Percentiles rank a stretch among this genome's conserved stretches.
Conservation (phyloP, 2,888 invertebrate species). For the Erynnis tages region DNA sequence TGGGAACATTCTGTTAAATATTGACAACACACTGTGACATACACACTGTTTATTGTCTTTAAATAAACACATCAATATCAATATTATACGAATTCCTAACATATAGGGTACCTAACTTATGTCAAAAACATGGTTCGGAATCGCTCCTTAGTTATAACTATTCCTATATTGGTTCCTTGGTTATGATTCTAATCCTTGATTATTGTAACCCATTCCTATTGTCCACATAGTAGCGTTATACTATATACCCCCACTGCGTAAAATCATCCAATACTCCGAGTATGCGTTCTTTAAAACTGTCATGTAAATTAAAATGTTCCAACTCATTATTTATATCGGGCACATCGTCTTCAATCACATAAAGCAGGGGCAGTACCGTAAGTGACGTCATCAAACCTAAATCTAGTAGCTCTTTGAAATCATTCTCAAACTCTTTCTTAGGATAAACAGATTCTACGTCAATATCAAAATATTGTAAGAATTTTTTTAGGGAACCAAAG, state of each 20-base stretch:
- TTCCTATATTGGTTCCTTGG: too few species aligned
- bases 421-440: conserved; percentile 42
- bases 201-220: too few species aligned
- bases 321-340: conserved; percentile 37
- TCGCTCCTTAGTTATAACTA: too few species aligned
- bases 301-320: conserved; percentile 34
- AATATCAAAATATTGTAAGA: conserved; percentile 43
- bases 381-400: conserved; percentile 43
- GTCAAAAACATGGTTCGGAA: too few species aligned
- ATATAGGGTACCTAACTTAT: too few species aligned
- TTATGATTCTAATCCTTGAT: too few species aligned
- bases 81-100: too few species aligned
- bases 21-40: too few species aligned
- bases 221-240: too few species aligned
- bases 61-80: too few species aligned
- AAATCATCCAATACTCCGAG: conserved; percentile 44
- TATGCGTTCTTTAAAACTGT: conserved; percentile 37
- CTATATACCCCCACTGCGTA: conserved; percentile 37
- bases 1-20: too few species aligned
- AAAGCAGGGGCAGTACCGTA: conserved; percentile 40
- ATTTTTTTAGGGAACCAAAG: conserved; percentile 38
- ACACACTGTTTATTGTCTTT: too few species aligned
- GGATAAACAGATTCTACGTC: conserved; percentile 40
- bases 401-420: conserved; percentile 41
- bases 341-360: conserved; percentile 36